Base-by-base conservation (phyloP, 2,113 vertebrate species). In the Gambusia holbrooki region DNA sequence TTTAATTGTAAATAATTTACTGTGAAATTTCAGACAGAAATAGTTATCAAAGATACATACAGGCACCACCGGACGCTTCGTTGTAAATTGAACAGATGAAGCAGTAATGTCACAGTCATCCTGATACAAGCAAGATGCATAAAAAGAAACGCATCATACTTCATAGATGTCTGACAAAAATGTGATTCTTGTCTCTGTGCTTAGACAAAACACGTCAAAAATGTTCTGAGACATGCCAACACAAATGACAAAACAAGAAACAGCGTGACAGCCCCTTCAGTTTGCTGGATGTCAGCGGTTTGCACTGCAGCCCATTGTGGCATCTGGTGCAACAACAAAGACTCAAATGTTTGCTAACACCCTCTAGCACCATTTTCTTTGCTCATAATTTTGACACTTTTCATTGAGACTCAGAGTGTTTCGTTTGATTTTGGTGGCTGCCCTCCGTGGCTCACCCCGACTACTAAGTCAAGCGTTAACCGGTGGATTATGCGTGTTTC, bases 401-500 rank as follows among this genome's bases (percentile, higher is more conserved):
- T 75, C 22, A 63, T 73, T 69, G 62, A 28, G 30, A 14, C 80
- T 58, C 73, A 65, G 69, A 63, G 32, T 81, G 79, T 80, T 73
- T 58, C 40, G 33, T 84, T 83, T 85, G 79, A 87, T 87, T 12
- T 85, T 79, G 45, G 68, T 76, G 66, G 62, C 80, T 69, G 61
- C 63, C 80, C 74, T 76, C 69, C n/a, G 25, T 37, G 64, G 74
- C 73, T 86, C 54, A 80, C 76, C 64, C 82, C 71, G 32, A 90
- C 87, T 72, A 60, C 82, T 28, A 78, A 77, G 65, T 81, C 66
- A 65, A 76, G 76, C 72, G 42, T 79, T 74, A 82, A 84, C 33
- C 76, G 82, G 73, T 80, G 82, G 82, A 83, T 80, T 81, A 79
- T 83, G 77, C 65, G 9, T 82, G 83, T 37, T 69, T 70, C 60